phyloP scores from a whole-genome alignment of 2,888 invertebrate genomes.

The Coenonympha arcania region DNA sequence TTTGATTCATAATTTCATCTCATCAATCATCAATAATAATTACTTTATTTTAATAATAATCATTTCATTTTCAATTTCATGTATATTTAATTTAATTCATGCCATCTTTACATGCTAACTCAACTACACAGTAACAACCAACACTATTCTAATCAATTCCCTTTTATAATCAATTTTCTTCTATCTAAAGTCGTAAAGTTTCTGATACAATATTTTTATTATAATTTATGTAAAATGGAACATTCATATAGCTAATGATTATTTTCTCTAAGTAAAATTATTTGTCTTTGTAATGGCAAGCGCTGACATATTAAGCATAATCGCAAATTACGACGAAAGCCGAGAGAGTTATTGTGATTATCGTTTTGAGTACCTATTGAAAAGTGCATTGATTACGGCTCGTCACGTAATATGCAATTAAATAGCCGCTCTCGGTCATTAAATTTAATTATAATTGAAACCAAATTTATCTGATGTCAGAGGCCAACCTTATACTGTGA shows the following conservation, averaged over 20 bases:
- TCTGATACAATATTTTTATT: conserved; percentile 1
- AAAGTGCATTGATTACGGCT: too few species aligned
- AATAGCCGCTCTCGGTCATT: too few species aligned
- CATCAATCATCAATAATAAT: too few species aligned
- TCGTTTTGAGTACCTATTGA: too few species aligned
- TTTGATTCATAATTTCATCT: too few species aligned
- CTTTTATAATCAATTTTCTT: neutral
- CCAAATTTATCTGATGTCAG: too few species aligned
- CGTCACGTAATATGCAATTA: too few species aligned
- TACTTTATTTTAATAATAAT: neutral
- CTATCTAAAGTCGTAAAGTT: conserved; percentile 1
- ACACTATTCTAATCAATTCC: neutral
- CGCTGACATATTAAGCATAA: too few species aligned
- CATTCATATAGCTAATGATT: neutral
- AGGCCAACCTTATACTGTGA: too few species aligned
- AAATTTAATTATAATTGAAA: too few species aligned
- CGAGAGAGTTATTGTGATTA: too few species aligned
- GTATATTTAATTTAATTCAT: neutral
- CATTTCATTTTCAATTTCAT: neutral
- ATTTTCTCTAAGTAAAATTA: conserved; percentile 24
- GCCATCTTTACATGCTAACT: neutral
- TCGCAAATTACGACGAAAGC: too few species aligned
- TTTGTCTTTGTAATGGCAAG: conserved; percentile 27
- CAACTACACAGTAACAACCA: neutral
- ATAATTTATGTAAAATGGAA: conserved; percentile 9